Evolutionary conservation across 1,140 invertebrate species (phyloP).

Genomic region (Drosophila ohnishii): DNA sequence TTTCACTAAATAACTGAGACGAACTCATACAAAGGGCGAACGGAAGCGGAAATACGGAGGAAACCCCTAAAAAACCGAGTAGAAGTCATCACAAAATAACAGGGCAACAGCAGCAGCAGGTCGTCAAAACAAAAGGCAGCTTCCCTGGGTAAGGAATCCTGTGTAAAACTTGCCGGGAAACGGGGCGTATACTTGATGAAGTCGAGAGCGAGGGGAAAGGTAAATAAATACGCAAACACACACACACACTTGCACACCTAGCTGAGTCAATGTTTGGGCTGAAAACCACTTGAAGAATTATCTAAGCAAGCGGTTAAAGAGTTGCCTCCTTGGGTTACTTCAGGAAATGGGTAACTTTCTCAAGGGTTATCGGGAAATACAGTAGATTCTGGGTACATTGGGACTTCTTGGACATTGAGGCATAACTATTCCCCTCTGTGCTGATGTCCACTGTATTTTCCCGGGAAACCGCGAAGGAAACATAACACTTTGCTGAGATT

Average conservation of each 20-base stretch:
- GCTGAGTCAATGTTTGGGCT: conserved; percentile 16
- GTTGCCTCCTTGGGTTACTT: conserved; percentile 9
- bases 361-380: background rate
- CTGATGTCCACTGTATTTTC: background rate
- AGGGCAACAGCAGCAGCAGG: conserved; percentile 12
- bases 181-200: conserved; percentile 42
- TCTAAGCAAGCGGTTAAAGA: conserved; percentile 19
- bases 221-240: conserved; percentile 11
- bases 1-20: conserved; percentile 44
- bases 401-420: background rate
- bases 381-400: background rate
- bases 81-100: conserved; percentile 40
- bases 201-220: background rate
- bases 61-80: conserved; percentile 18
- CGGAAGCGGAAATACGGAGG: conserved; percentile 19
- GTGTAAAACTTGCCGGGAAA: conserved; percentile 17
- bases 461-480: conserved; percentile 16
- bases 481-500: conserved; percentile 23
- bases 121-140: conserved; percentile 43
- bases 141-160: background rate
- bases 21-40: conserved; percentile 30
- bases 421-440: background rate
- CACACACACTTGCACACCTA: conserved; percentile 12
- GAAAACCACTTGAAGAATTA: conserved; percentile 29
- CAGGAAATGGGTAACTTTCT: conserved; percentile 14